Evolutionary conservation across 1,140 invertebrate species (phyloP), one percentile per base, ranked within the genome.

Genomic region (Brachionus angularis): DNA sequence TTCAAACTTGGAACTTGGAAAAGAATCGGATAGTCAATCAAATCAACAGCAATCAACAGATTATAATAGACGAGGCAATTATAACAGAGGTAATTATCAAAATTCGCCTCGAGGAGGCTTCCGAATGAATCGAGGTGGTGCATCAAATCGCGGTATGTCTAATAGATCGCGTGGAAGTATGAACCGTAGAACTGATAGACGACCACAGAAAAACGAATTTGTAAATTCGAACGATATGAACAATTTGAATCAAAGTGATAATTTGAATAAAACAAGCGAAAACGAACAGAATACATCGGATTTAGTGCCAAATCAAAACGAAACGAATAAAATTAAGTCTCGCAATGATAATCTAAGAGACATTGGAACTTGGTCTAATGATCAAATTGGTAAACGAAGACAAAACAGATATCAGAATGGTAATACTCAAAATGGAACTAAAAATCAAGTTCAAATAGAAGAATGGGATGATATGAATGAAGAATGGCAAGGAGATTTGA

Each of bases 401-500:
- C 18, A 27, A 18, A 25, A 42, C 10, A 10, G 39, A 10, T 16
- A 16, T 42, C 39, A 10, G 39, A 42, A 10, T 10, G 39, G 10
- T 16, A 42, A 42, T 10, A n/a, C n/a, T n/a, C n/a, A n/a, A n/a
- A n/a, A n/a, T n/a, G n/a, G n/a, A n/a, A n/a, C n/a, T n/a, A n/a
- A n/a, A n/a, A n/a, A n/a, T n/a, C n/a, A n/a, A n/a, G 5, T 52
- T 27, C 62, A 29, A 21, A 27, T 18, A 5, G 62, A 67, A n/a
- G 62, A 67, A 29, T 33, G n/a, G 18, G 62, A 67, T 31, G 47
- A 67, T 23, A n/a, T n/a, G n/a, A 42, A 67, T 2, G 62, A 67
- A 8, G 62, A 67, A 44, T 67, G 62, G 62, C 62, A 67, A 36
- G 62, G 62, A 23, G 62, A 67, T 67, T 50, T 67, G 42, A 47